A percentile compares a stretch with the other conserved stretches of the same genome.
These are phyloP conservation scores for Anser cygnoides DNA, from an alignment of 2,113 vertebrate species.

Conservation along the genomic window DNA sequence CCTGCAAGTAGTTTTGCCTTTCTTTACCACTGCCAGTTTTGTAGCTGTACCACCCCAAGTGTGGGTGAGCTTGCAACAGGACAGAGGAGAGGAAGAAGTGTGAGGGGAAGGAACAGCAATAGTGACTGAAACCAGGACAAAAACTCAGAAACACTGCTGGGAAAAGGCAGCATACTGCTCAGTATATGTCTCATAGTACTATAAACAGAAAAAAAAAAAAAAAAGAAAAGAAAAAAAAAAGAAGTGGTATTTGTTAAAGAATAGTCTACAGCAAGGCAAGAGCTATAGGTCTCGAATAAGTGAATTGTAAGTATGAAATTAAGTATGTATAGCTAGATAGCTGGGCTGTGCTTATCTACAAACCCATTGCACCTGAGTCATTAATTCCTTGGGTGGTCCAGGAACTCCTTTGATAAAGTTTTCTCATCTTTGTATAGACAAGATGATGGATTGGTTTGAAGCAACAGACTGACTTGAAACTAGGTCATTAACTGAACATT, in stretches of 20 bases:
- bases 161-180: not conserved
- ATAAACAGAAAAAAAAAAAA: not conserved
- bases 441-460: not conserved
- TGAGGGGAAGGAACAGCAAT: not conserved
- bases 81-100: not conserved
- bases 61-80: not conserved
- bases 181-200: not conserved
- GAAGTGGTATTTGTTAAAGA: not conserved
- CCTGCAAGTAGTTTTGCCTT: not conserved
- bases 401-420: not conserved
- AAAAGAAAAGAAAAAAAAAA: no score
- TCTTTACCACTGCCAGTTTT: not conserved
- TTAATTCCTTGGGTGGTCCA: not conserved
- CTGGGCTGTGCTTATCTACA: not conserved
- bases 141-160: not conserved
- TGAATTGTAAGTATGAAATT: not conserved
- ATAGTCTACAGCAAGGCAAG: fast-evolving
- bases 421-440: not conserved
- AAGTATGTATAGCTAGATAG: not conserved
- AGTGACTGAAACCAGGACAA: not conserved
- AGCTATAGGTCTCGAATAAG: not conserved
- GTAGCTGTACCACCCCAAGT: not conserved
- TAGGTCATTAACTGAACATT: not conserved
- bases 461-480: not conserved
- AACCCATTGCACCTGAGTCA: fast-evolving